These are phyloP conservation scores for Buceros bicornis DNA, from an alignment of 2,797 vertebrate species.

Conservation along the genomic window DNA sequence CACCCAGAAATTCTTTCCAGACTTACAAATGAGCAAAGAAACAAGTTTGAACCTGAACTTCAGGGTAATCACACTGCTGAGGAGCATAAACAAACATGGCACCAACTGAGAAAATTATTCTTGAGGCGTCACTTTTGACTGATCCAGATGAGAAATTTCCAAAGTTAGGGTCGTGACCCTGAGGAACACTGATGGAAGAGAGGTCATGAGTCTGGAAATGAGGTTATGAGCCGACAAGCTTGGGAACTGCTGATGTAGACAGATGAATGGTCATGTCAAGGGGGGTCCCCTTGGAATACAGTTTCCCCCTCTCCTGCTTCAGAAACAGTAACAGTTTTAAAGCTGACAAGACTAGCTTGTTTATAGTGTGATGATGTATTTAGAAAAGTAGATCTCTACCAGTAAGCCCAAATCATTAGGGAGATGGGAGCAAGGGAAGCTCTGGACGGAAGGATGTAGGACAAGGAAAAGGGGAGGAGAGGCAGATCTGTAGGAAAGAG, in stretches of 20 bases:
- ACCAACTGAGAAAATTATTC: background rate
- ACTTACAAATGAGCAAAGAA: conserved; percentile 32
- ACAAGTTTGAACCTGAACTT: conserved; percentile 53
- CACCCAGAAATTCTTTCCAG: conserved; percentile 48
- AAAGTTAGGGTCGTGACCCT: background rate
- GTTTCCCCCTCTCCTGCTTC: background rate
- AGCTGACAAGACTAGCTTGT: background rate
- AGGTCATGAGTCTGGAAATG: background rate
- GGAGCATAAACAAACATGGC: conserved; percentile 44
- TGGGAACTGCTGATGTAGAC: conserved; percentile 45
- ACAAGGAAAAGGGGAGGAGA: background rate
- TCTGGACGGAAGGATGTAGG: background rate
- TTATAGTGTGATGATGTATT: background rate
- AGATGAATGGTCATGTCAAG: background rate
- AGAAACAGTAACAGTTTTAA: background rate
- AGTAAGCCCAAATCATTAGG: background rate
- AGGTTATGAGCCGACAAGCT: background rate
- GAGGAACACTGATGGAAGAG: background rate
- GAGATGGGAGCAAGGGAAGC: conserved; percentile 8
- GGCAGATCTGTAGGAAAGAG: background rate
- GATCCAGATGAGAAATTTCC: background rate
- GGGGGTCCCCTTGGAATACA: conserved; percentile 20
- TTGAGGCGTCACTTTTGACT: background rate
- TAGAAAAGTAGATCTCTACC: conserved; percentile 1
- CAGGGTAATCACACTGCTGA: background rate